Evolutionary conservation across 64 coral and sea anemone genomes (phyloP).

Genomic region (Porites australiensis): DNA sequence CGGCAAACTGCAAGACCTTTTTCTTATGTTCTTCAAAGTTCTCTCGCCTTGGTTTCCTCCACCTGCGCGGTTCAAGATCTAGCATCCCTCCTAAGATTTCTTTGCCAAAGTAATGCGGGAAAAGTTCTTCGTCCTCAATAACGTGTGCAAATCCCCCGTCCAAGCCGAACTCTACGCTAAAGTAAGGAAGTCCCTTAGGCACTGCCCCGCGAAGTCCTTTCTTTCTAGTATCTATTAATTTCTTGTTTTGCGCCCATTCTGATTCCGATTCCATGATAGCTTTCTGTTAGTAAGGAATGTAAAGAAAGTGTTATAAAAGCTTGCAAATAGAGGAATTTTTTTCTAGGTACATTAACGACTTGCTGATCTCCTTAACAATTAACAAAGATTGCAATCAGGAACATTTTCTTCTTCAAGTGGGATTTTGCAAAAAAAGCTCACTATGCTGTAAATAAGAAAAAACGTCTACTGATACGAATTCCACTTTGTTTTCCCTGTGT

Average conservation of each 20-base stretch:
- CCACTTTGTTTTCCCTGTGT: not conserved
- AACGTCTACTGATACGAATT: no score
- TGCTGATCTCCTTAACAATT: no score
- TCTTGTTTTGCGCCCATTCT: conserved; percentile 97
- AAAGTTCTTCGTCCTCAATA: conserved; percentile 91
- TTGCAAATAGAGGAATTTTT: not conserved
- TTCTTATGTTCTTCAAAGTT: conserved; percentile 97
- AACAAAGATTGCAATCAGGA: no score
- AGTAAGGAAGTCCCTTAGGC: conserved; percentile 94
- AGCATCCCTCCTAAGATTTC: conserved; percentile 99
- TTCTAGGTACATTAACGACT: no score
- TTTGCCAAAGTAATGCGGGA: conserved; percentile 98
- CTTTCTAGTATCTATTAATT: conserved; percentile 86
- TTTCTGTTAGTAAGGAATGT: conserved; percentile 70
- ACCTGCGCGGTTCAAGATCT: conserved; percentile 86
- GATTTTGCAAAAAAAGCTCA: no score
- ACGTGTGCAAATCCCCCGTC: conserved; percentile 99
- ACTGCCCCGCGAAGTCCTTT: conserved; percentile 81
- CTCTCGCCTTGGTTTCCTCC: conserved; percentile 90
- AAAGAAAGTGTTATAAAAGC: not conserved
- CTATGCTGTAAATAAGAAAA: no score
- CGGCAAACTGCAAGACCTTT: conserved; percentile 92
- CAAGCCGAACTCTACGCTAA: conserved; percentile 96
- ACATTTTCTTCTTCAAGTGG: no score
- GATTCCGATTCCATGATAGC: conserved; percentile 93